Evolutionary conservation across 2,888 invertebrate genomes (phyloP), one percentile per base, ranked within the genome.

Genomic region (Itoplectis maculator): DNA sequence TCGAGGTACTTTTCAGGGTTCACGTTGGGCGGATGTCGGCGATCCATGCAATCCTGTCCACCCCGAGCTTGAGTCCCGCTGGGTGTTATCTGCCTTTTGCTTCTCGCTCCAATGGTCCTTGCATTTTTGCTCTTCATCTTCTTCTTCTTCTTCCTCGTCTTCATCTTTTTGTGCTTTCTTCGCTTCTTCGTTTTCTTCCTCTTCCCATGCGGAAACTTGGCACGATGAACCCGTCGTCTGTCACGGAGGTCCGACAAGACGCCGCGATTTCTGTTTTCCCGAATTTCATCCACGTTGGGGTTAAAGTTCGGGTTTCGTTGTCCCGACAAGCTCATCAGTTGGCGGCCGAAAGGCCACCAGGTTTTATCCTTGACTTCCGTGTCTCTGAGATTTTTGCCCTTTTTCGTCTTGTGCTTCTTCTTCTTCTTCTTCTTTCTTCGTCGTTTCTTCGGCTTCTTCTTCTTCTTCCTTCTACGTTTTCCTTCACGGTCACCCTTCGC

Each of bases 11-110:
- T 91, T 20, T 91, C 89, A 5, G 93, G 91, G 84, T 94, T 88
- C 6, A 90, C 88, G 75, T 92, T 85, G 4, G 90, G 78, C 0
- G 94, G 93, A 29, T 92, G 92, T 68, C 88, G 89, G 37, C 84
- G 86, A 86, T 93, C 92, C 73, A 90, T 89, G 85, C 94, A 94
- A 86, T 93, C 92, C 88, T 94, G 94, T 9, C 94, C 94, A n/a
- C 94, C 94, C 13, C 94, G 90, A 65, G 87, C 87, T 86, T 93
- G 93, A 8, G 89, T 81, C 18, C 90, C 86, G 63, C 86, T 83
- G 3, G 85, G 70, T 40, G 70, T 83, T 7, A 81, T 84, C 66
- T 87, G 82, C 45, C 84, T 65, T 72, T 87, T 87, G 20, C 47
- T 83, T 84, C 81, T 54, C 18, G 13, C 7, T 37, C 59, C 47